Percentiles rank a stretch among this genome's conserved stretches.
Conservation (phyloP, 2,888 invertebrate genomes). For the Chironomus riparius region DNA sequence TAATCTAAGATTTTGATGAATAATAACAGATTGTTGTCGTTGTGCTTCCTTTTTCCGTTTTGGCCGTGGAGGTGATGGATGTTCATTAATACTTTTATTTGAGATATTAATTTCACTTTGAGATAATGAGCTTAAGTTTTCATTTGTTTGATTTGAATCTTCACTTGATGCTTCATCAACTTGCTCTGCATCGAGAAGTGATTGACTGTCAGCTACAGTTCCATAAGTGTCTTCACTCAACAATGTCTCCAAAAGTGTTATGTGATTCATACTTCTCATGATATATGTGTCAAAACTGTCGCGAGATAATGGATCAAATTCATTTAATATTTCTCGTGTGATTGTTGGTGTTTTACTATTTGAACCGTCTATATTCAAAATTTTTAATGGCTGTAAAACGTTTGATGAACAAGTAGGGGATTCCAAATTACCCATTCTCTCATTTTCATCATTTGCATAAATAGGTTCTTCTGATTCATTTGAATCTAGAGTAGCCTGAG, state of each 20-base stretch:
- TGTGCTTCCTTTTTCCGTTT: not conserved
- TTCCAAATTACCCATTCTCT: constrained; percentile 31
- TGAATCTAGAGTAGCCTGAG: constrained; percentile 28
- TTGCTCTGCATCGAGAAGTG: constrained; percentile 30
- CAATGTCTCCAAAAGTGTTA: constrained; percentile 56
- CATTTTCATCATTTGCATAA: constrained; percentile 35
- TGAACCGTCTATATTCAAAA: not conserved
- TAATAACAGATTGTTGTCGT: constrained; percentile 11
- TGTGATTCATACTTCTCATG: constrained; percentile 45
- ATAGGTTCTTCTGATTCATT: constrained; percentile 37
- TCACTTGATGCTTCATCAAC: constrained; percentile 44
- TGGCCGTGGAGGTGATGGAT: constrained; percentile 27
- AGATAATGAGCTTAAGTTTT: no score
- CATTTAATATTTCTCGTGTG: constrained; percentile 52
- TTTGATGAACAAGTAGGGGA: constrained; percentile 28
- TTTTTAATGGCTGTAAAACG: not conserved
- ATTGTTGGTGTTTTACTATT: not conserved
- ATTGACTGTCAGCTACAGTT: constrained; percentile 43
- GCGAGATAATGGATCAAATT: constrained; percentile 56
- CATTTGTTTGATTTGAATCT: constrained; percentile 31
- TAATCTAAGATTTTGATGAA: constrained; percentile 16
- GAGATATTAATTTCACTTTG: no score
- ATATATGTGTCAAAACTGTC: constrained; percentile 30
- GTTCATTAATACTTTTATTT: constrained; percentile 31
- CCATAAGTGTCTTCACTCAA: constrained; percentile 61